These are phyloP conservation scores for Drosophila ananassae DNA, from an alignment of 1,140 invertebrate genomes.

Conservation along the genomic window DNA sequence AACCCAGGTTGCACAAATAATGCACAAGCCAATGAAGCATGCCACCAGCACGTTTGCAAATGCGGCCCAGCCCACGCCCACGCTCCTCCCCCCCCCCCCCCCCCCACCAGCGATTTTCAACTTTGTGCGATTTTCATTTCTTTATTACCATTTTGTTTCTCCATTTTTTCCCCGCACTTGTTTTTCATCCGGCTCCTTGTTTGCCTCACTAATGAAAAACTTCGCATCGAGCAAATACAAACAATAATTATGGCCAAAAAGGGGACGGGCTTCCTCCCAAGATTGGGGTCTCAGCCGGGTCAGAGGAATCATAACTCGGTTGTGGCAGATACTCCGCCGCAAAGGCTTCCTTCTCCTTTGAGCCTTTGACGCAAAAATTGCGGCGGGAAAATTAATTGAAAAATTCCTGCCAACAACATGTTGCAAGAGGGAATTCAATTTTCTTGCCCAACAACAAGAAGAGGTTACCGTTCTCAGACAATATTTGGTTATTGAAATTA, in stretches of 20 bases:
- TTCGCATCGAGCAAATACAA: conserved; percentile 48
- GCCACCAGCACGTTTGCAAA: conserved; percentile 62
- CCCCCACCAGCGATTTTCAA: conserved; percentile 59
- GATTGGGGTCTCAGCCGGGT: not conserved
- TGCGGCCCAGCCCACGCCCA: conserved; percentile 25
- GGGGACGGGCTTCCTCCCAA: not conserved
- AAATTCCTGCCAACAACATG: conserved; percentile 26
- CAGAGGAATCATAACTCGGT: conserved; percentile 33
- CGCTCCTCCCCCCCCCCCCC: not conserved
- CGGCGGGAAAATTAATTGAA: conserved; percentile 40
- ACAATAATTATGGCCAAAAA: conserved; percentile 44
- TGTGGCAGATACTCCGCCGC: not conserved
- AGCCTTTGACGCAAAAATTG: not conserved
- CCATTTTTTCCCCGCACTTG: not conserved
- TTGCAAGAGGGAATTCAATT: conserved; percentile 13
- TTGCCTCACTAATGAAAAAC: conserved; percentile 56
- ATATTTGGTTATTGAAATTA: conserved; percentile 29
- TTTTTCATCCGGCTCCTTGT: conserved; percentile 7
- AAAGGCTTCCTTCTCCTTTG: conserved; percentile 7
- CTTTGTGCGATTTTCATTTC: conserved; percentile 65
- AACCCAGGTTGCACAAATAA: conserved; percentile 80
- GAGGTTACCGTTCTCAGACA: not conserved
- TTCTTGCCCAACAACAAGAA: conserved; percentile 14
- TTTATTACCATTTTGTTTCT: conserved; percentile 45
- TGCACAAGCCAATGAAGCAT: conserved; percentile 82